phyloP scores from a whole-genome alignment of 1,140 invertebrate genomes.

The Cataglyphis hispanica region DNA sequence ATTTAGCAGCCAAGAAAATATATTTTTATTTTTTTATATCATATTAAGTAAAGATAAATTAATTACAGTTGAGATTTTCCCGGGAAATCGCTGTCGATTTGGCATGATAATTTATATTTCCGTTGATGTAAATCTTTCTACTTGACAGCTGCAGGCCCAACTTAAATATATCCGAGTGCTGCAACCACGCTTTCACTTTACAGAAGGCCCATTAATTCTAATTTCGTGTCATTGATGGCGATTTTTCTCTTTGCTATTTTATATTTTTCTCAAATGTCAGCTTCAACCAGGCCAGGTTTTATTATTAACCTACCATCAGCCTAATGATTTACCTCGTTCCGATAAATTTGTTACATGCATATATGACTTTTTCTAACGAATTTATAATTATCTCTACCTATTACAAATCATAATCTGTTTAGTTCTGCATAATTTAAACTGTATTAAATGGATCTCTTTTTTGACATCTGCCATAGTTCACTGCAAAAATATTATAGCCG shows the following conservation, averaged over 20 bases:
- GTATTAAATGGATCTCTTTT: background rate
- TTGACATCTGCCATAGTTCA: background rate
- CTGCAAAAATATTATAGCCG: background rate
- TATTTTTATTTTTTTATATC: background rate
- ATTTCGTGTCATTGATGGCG: conserved; percentile 63
- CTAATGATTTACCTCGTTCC: conserved; percentile 25
- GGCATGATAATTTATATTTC: conserved; percentile 60
- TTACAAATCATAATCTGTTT: background rate
- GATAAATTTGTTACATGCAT: conserved; percentile 23
- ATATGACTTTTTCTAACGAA: background rate
- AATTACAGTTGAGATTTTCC: conserved; percentile 30
- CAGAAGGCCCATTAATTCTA: conserved; percentile 62
- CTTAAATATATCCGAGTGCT: conserved; percentile 46
- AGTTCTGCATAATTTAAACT: background rate
- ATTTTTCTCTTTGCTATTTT: conserved; percentile 42
- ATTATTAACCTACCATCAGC: background rate
- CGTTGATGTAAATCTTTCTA: conserved; percentile 65
- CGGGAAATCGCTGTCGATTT: conserved; percentile 62
- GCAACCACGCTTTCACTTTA: conserved; percentile 63
- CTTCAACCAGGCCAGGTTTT: conserved; percentile 3
- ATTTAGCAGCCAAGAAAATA: background rate
- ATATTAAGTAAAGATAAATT: conserved; percentile 54
- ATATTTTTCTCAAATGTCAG: conserved; percentile 35
- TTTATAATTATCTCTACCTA: background rate
- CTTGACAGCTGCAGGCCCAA: conserved; percentile 68